phyloP scores from a whole-genome alignment of 2,888 invertebrate genomes.

The Archaeoteleia sp. region DNA sequence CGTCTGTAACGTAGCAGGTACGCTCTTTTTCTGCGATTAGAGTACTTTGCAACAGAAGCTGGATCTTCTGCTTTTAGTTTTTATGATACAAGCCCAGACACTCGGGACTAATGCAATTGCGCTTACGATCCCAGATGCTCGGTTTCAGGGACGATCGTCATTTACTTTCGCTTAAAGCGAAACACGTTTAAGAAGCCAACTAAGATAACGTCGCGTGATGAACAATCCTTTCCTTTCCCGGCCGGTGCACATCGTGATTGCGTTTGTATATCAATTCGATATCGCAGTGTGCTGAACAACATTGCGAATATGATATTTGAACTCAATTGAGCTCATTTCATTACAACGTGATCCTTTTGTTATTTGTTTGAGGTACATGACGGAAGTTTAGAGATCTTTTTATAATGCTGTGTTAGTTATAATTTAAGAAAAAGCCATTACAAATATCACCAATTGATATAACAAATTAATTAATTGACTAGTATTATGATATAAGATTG shows the following conservation, averaged over 20 bases:
- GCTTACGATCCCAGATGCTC: constrained; percentile 16
- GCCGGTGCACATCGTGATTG: not conserved
- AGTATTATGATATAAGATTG: too few relatives aligned
- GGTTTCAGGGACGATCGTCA: constrained; percentile 16
- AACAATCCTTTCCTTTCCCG: not conserved
- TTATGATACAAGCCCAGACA: constrained; percentile 22
- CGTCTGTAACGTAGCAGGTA: constrained; percentile 1
- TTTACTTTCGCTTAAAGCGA: constrained; percentile 21
- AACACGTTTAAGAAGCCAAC: constrained; percentile 5
- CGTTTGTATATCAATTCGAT: not conserved
- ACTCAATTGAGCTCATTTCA: too few relatives aligned
- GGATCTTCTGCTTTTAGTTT: constrained; percentile 29
- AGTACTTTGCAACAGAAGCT: constrained; percentile 3
- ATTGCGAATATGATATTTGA: too few relatives aligned
- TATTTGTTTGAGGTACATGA: too few relatives aligned
- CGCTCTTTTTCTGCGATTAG: constrained; percentile 5
- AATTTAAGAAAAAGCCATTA: too few relatives aligned
- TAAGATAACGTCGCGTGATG: constrained; percentile 9
- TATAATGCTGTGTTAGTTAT: too few relatives aligned
- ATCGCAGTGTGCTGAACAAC: too few relatives aligned
- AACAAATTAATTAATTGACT: too few relatives aligned
- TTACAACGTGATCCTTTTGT: too few relatives aligned
- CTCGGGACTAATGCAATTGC: constrained; percentile 27
- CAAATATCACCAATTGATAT: too few relatives aligned
- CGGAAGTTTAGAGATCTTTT: too few relatives aligned